Evolutionary conservation across 2,888 invertebrate genomes (phyloP), one percentile per base, ranked within the genome.

Genomic region (Stratiomys singularior): DNA sequence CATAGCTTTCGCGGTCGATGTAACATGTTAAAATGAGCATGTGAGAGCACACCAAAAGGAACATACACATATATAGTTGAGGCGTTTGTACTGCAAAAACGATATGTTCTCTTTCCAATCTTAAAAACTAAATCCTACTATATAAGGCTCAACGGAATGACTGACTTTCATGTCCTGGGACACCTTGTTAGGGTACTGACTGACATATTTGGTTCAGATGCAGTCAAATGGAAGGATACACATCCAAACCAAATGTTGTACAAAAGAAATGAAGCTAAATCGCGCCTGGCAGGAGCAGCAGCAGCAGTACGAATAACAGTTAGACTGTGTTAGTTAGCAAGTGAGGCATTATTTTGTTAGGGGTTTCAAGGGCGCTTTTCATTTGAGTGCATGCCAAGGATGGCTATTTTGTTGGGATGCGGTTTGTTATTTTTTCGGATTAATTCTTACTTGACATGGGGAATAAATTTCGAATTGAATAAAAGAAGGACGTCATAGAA

Each of bases 171-270:
- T 58, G 60, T 58, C 60, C 23, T 37, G 74, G 69, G 76, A 76
- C 76, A 78, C 78, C 78, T 78, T 78, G 78, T 78, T 78, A 78
- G 47, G 76, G 46, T 5, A 15, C 60, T 60, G 60, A 58, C 76
- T 78, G 67, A 76, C 69, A 74, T 74, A 76, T 76, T 76, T 46
- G 56, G 78, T 78, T 78, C 58, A 21, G 60, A 37, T 58, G 76
- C 78, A 78, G 69, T 76, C 78, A 76, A 78, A 66, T 46, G 78
- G 44, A 78, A 78, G 52, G 78, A 78, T 67, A 52, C 71, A 71
- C 71, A 30, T 23, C 37, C 37, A 5, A 5, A 9, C 37, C 9
- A 37, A 37, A 37, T 9, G 9, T 37, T 9, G n/a, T 44, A 72
- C 44, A 44, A 69, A 69, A 7, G 56, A 72, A 72, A 30, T 28